Base-by-base conservation (phyloP, 2,888 invertebrate species). In the Adela reaumurella region DNA sequence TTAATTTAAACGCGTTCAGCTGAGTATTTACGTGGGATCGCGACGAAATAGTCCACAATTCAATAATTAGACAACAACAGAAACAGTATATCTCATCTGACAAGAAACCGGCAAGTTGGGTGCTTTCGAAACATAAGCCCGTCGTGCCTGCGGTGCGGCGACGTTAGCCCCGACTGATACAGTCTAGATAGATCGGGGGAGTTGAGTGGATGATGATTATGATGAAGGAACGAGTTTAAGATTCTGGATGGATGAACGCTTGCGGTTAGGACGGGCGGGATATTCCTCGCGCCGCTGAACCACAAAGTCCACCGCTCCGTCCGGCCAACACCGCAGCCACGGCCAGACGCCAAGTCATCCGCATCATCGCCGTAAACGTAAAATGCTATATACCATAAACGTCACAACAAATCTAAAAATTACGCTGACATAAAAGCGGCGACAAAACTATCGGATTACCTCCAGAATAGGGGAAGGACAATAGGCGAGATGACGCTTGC, bases 301-400 rank as follows among this genome's bases (percentile, higher is more conserved):
- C 70, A 67, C 72, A 69, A 71, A 74, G 67, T 63, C 59, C 58
- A 63, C 65, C 68, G 67, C 66, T 54, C 58, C 56, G 55, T 54
- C 58, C 56, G 55, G 55, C 54, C 56, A 11, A 49, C 51, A 52
- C 53, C 50, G 50, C 51, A 50, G 51, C 54, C 53, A 51, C 51
- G 52, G 50, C 51, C 49, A 48, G 54, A 53, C 50, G 54, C 57
- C 58, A 57, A 35, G 14, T 35, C 35, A 14, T 14, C 35, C 35
- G 35, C 4, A 14, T 35, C 35, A 35, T 35, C 35, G 14, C 14
- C 35, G 35, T 35, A 35, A 35, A 14, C 14, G 11, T 35, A 24
- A 6, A 24, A 24, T 24, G 4, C 24, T 6, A 24, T 24, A 8
- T 24, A 24, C 8, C 24, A 24, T 8, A 14, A 35, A 24, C 10